Base-by-base conservation (phyloP, 1,140 invertebrate genomes). In the Hydropsyche tenuis region DNA sequence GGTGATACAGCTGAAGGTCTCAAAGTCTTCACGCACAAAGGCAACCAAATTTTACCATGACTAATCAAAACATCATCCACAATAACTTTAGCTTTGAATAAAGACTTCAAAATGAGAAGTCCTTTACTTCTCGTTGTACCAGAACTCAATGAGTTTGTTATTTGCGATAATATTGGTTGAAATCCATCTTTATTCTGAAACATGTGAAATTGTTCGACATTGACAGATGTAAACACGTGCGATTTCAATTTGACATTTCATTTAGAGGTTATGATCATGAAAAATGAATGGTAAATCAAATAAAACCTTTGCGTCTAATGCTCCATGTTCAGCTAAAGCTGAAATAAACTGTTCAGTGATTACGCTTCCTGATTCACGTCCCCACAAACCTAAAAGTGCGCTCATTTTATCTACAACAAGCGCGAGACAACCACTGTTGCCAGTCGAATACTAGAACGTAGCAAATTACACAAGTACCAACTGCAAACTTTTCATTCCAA, bases 81-180 rank as follows among this genome's bases (percentile, higher is more conserved):
- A 42, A 46, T 18, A 1, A 37, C 51, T 25, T 46, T 30, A 0
- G 68, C 42, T 9, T 16, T 22, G 46, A 76, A 22, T 27, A 73
- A 46, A 46, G 46, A 66, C 45, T 73, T 64, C 43, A 76, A 62
- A n/a, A 69, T 68, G 22, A 76, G 60, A 46, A 76, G 75, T 12
- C 75, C 75, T 9, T 53, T 64, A 11, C 4, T 20, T 11, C 75
- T 23, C 4, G 72, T 74, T 16, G 22, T 22, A n/a, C 68, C 62
- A 12, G 60, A 60, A 56, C 68, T 63, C 25, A 76, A 43, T 18
- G 25, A 60, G 5, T 74, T 60, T 0, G 69, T 68, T 66, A 76
- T 70, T 22, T 53, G 45, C 11, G 72, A 66, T 27, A 66, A 14
- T 11, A 75, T 27, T 12, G 66, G 62, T 16, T 53, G 30, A 12